Evolutionary conservation across 1,140 invertebrate species (phyloP), one percentile per base, ranked within the genome.

Genomic region (Megalopta genalis): DNA sequence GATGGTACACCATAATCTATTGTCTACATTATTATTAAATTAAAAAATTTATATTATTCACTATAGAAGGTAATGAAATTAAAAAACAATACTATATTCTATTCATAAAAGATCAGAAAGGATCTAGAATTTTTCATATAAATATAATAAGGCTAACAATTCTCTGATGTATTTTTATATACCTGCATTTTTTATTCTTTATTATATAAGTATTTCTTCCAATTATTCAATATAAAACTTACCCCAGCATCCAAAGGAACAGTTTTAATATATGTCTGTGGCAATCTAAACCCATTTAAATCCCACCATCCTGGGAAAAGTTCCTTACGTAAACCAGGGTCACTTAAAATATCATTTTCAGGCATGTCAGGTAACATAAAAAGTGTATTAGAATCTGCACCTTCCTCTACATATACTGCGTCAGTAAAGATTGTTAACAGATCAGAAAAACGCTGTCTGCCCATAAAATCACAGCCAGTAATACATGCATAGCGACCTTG

Each of bases 181-280:
- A 46, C 9, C 10, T 14, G 14, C 42, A 46, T 14, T 12, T 46
- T 46, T 2, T 46, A 46, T 10, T 12, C 12, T 46, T 14, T 0
- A 46, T 54, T 4, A n/a, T 18, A 54, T n/a, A 54, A 54, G 18
- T 54, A 49, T 49, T 46, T 23, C 25, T 64, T 39, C 14, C 42
- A 46, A 46, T 46, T 46, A 46, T 14, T 42, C 3, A 71, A 65
- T 64, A 14, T 12, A 75, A 46, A 23, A 72, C 83, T 89, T 87
- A 93, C 91, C 82, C 83, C 88, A n/a, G 86, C 81, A 72, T 93
- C 89, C 52, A 87, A 88, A 7, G 93, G 93, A 18, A 93, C 86
- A 75, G 93, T 92, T 83, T 92, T 92, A 32, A 93, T 85, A 72
- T 90, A 91, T 7, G 92, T 93, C 73, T 93, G 90, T 0, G 93